phyloP scores from a whole-genome alignment of 2,888 invertebrate species.

The Tenodera sinensis region DNA sequence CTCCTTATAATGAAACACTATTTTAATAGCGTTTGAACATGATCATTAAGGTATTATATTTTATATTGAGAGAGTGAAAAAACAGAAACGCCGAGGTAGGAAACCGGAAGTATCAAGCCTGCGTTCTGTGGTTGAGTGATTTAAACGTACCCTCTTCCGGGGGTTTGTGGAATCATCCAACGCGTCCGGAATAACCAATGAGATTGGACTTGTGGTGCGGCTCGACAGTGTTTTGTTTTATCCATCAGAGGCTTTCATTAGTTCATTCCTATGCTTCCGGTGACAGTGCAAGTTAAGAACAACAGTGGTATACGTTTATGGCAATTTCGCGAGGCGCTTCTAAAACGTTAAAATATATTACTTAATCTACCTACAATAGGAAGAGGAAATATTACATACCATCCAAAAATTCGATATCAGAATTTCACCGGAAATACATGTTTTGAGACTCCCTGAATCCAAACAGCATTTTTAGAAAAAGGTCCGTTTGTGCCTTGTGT shows the following conservation, averaged over 20 bases:
- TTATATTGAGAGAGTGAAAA: neutral
- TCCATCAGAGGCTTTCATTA: neutral
- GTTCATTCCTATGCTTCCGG: neutral
- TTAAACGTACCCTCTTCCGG: slow-evolving; percentile 4
- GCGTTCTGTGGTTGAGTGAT: slow-evolving; percentile 1
- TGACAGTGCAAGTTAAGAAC: neutral
- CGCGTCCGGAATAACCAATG: neutral
- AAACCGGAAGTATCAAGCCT: neutral
- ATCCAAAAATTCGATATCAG: no score
- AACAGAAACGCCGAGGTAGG: neutral
- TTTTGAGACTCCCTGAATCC: no score
- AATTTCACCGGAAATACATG: no score
- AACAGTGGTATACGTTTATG: neutral
- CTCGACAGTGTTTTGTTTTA: neutral
- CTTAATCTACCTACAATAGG: no score
- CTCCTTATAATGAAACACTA: no score
- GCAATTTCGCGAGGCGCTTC: neutral
- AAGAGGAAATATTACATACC: no score
- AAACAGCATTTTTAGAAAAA: no score
- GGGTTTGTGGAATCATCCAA: neutral
- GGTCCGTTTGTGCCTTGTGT: no score
- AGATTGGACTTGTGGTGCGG: neutral
- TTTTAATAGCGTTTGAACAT: no score
- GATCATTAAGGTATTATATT: no score
- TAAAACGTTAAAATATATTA: no score